A percentile compares a stretch with the other conserved stretches of the same genome.
phyloP scores from a whole-genome alignment of 2,888 invertebrate genomes.

The Drosophila nigricruria region DNA sequence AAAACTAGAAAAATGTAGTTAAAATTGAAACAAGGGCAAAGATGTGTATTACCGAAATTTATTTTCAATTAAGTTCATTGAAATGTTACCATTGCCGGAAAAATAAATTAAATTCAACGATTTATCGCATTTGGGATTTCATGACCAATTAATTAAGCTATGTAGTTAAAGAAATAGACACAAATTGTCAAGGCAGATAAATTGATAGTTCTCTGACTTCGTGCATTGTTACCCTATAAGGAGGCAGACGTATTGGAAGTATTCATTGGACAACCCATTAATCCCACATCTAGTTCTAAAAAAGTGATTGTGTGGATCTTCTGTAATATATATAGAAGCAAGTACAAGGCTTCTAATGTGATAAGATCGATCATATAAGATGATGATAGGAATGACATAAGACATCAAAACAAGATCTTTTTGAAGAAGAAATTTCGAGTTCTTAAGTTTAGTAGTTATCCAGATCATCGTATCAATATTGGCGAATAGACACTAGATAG shows the following conservation, averaged over 20 bases:
- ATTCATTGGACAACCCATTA: not conserved
- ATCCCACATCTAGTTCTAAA: too few relatives aligned
- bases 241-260: too few relatives aligned
- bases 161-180: not conserved
- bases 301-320: not conserved
- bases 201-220: conserved; percentile 5
- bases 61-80: conserved; percentile 22
- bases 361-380: too few relatives aligned
- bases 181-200: conserved; percentile 14
- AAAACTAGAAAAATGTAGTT: not conserved
- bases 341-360: too few relatives aligned
- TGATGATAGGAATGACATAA: too few relatives aligned
- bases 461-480: too few relatives aligned
- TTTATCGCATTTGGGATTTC: conserved; percentile 36
- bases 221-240: not conserved
- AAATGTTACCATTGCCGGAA: conserved; percentile 28
- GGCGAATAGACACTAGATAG: too few relatives aligned
- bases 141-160: conserved; percentile 14
- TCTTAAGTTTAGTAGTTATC: too few relatives aligned
- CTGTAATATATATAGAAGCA: not conserved
- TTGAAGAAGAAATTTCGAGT: too few relatives aligned
- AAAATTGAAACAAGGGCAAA: not conserved
- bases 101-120: conserved; percentile 57
- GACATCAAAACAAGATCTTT: too few relatives aligned
- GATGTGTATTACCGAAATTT: not conserved